Conservation (phyloP, 2,888 invertebrate species). For the Platerodrilus igneus region DNA sequence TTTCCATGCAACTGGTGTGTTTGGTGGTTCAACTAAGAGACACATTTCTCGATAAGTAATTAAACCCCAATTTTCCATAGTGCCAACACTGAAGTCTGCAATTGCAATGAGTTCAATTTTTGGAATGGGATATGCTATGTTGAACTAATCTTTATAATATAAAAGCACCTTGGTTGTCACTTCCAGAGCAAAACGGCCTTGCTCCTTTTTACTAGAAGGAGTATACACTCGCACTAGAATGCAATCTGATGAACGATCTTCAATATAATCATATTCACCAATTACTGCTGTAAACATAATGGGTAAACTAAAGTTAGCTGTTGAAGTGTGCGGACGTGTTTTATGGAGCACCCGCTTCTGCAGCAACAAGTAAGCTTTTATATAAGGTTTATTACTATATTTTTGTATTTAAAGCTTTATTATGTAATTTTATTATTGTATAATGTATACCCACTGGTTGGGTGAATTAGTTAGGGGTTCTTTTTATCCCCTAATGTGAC, state of each 20-base stretch:
- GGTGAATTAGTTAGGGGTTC: no score
- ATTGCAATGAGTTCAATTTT: conserved; percentile 96
- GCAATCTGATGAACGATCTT: conserved; percentile 75
- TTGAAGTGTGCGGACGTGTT: no score
- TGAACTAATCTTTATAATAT: conserved; percentile 91
- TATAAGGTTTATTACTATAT: no score
- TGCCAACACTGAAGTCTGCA: conserved; percentile 89
- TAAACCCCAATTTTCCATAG: conserved; percentile 98
- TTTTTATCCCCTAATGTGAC: no score
- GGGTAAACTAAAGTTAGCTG: no score
- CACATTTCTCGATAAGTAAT: conserved; percentile 87
- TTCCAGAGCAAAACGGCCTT: conserved; percentile 85
- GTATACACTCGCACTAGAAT: conserved; percentile 77
- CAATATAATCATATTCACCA: conserved; percentile 91
- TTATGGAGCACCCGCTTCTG: no score
- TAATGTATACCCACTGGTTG: no score
- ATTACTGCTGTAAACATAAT: conserved; percentile 89
- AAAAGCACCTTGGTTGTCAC: conserved; percentile 86
- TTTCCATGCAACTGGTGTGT: conserved; percentile 77
- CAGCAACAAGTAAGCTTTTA: no score
- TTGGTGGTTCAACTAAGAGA: conserved; percentile 83
- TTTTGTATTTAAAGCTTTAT: no score
- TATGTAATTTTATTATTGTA: no score
- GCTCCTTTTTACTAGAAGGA: conserved; percentile 84
- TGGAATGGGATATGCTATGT: conserved; percentile 88